Evolutionary conservation across 2,797 vertebrate species (phyloP).

Genomic region (Hippopotamyrus pictus): DNA sequence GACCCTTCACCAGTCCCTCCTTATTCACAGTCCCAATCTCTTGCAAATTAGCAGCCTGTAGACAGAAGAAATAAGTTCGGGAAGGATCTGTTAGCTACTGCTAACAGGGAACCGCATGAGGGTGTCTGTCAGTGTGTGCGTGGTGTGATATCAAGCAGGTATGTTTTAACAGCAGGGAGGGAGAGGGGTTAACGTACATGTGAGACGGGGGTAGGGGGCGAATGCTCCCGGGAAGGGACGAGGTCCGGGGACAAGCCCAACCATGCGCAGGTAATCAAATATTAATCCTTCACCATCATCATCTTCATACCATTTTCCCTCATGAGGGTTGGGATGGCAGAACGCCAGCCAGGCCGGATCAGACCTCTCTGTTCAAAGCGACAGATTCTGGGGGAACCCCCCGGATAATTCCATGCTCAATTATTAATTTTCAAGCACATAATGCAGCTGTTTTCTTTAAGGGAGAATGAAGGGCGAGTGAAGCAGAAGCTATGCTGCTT

Average conservation of each 20-base stretch:
- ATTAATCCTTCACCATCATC: neutral
- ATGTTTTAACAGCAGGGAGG: neutral
- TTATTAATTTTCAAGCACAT: neutral
- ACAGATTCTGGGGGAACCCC: neutral
- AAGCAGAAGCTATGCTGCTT: neutral
- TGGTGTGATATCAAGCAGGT: neutral
- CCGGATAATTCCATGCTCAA: neutral
- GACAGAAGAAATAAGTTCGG: slow-evolving; percentile 15
- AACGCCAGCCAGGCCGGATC: neutral
- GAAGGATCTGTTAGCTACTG: neutral
- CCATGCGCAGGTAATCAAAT: neutral
- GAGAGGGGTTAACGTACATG: neutral
- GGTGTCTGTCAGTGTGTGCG: neutral
- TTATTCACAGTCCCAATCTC: slow-evolving; percentile 59
- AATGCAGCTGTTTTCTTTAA: neutral
- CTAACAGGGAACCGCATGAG: neutral
- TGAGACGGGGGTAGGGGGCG: neutral
- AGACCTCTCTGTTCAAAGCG: neutral
- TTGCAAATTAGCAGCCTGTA: slow-evolving; percentile 51
- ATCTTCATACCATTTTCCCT: neutral
- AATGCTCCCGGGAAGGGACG: neutral
- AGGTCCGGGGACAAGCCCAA: neutral
- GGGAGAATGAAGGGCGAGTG: neutral
- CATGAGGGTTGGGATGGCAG: neutral
- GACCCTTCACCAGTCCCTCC: slow-evolving; percentile 73